These are phyloP conservation scores for Plecturocebus donacophilus DNA, from an alignment of 2,113 vertebrate species.

Conservation along the genomic window DNA sequence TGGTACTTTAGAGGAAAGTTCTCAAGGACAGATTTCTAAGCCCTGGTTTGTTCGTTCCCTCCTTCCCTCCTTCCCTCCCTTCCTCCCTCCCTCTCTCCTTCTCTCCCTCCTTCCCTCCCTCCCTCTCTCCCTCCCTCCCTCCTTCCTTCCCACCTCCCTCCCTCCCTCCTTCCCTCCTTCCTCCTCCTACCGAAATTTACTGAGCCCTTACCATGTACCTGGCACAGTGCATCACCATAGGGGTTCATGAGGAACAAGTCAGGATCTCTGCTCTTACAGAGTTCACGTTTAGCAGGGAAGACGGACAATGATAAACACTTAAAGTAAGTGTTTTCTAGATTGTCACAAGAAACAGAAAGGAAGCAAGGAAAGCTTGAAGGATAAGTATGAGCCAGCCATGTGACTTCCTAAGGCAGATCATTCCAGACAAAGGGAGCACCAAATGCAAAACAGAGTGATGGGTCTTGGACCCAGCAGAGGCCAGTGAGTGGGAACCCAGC, in stretches of 20 bases:
- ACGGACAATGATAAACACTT: background rate
- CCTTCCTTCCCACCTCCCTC: background rate
- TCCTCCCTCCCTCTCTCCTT: too few relatives aligned
- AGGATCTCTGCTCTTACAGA: background rate
- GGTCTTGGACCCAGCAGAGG: background rate
- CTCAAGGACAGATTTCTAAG: background rate
- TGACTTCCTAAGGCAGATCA: background rate
- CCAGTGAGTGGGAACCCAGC: background rate
- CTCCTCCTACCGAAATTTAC: background rate
- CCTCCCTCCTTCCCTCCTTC: too few relatives aligned
- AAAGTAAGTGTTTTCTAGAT: background rate
- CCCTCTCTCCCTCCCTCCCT: background rate
- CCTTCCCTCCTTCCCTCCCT: background rate
- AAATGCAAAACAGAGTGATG: background rate
- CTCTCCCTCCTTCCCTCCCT: accelerated
- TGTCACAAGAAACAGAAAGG: background rate
- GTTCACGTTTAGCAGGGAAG: background rate
- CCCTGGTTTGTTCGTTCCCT: background rate
- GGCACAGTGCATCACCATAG: background rate
- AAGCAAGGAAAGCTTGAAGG: background rate
- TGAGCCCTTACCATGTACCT: background rate
- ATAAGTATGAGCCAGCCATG: background rate
- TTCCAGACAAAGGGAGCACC: background rate
- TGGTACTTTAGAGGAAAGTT: background rate
- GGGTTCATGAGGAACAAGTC: background rate